Evolutionary conservation across 2,113 vertebrate genomes (phyloP).

Genomic region (Rhea americana): DNA sequence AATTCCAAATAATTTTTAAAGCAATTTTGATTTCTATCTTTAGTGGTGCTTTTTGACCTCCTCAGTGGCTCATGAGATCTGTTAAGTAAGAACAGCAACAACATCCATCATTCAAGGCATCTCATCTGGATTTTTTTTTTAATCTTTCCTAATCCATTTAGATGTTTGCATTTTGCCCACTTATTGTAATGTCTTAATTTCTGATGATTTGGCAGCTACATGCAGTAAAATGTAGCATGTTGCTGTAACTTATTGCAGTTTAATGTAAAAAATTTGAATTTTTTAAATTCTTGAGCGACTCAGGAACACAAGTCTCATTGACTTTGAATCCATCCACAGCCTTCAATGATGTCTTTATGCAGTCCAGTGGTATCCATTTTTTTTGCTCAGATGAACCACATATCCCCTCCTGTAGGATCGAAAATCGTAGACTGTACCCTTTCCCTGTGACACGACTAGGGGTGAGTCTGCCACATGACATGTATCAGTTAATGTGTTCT

Average conservation of each 20-base stretch:
- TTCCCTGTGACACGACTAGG: too few species aligned
- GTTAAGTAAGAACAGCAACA: not conserved
- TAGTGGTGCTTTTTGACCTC: not conserved
- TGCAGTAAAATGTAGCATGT: not conserved
- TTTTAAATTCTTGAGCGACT: not conserved
- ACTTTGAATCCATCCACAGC: not conserved
- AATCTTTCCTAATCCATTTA: not conserved
- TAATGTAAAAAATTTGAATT: not conserved
- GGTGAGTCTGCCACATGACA: too few species aligned
- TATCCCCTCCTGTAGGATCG: not conserved
- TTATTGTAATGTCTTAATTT: not conserved
- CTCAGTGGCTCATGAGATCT: not conserved
- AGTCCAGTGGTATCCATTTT: not conserved
- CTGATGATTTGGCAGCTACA: not conserved
- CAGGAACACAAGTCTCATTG: not conserved
- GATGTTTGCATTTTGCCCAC: not conserved
- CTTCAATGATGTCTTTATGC: not conserved
- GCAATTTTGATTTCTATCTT: not conserved
- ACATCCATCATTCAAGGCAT: not conserved
- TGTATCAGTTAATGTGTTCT: too few species aligned
- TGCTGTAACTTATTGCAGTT: not conserved
- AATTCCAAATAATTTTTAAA: not conserved
- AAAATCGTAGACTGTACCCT: not conserved
- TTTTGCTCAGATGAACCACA: not conserved
- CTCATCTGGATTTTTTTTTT: not conserved